Base-by-base conservation (phyloP, 2,113 vertebrate species). In the Gambusia affinis region DNA sequence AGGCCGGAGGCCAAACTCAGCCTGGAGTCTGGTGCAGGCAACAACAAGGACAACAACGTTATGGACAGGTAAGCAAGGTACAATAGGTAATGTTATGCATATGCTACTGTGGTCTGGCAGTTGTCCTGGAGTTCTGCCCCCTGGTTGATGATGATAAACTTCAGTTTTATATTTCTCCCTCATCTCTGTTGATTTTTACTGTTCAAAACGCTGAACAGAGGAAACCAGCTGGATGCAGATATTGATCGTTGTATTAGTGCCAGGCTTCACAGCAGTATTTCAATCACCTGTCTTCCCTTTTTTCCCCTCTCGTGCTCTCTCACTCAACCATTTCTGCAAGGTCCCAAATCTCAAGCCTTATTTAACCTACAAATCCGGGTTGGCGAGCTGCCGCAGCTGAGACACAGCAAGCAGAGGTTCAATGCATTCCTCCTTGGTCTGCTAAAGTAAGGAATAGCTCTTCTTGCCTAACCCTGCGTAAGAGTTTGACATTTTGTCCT, bases 401-500 rank as follows among this genome's bases (percentile, higher is more conserved):
- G 82, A 79, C 96, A 94, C 90, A 90, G 88, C 90, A 95, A 95
- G 4, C 96, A 97, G 82, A 94, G 96, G 68, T 99, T 99, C 88
- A 97, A 99, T 0, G 96, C 97, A 54, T 99, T 99, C 57, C 93
- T 99, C 78, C 92, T 98, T 0, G 97, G 97, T 72, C 95, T 99
- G 35, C 87, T 99, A 75, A 99, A 99, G 98, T 99, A 77, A 77
- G 80, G 24, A 29, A 57, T 19, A 17, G 11, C 60, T 67, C 31
- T 17, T 30, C 2, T 19, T 51, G 2, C 30, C 35, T 12, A 54
- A 12, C 7, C 35, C 37, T 63, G 17, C 22, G 22, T n/a, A 17
- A 54, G 8, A n/a, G 22, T 57, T 57, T 57, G 51, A n/a, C 22
- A 57, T 57, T 57, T 10, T 57, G 51, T 57, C 22, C 10, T 57